Conservation (phyloP, 37 sponge, comb jelly and placozoan species). For the Lycopodina hypogea region DNA sequence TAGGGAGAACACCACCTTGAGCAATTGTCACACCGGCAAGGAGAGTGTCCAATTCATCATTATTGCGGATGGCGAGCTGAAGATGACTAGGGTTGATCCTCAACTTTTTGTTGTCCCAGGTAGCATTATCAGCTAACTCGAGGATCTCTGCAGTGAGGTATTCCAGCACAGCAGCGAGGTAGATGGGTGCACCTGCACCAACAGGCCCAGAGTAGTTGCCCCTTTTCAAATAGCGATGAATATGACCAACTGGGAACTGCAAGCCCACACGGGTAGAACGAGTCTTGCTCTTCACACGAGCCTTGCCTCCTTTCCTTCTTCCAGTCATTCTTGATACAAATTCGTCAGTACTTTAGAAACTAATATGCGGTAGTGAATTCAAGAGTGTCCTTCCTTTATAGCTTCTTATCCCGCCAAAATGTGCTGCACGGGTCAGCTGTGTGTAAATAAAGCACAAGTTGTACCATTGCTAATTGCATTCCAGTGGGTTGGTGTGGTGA, state of each 20-base stretch:
- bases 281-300: constrained; percentile 91
- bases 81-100: constrained; percentile 99
- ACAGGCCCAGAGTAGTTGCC: constrained; percentile 94
- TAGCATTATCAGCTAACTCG: constrained; percentile 99
- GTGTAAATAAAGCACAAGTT: too few species aligned
- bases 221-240: constrained; percentile 86
- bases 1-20: constrained; percentile 98
- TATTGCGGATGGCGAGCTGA: constrained; percentile 97
- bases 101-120: constrained; percentile 99
- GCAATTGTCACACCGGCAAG: constrained; percentile 97
- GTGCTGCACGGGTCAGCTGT: too few species aligned
- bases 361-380: too few species aligned
- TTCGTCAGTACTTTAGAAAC: too few species aligned
- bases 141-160: constrained; percentile 99
- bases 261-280: constrained; percentile 97
- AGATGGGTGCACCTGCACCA: constrained; percentile 98
- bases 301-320: constrained; percentile 99
- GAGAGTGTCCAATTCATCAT: constrained; percentile 99
- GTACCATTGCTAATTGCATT: too few species aligned
- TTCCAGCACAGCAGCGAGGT: constrained; percentile 99
- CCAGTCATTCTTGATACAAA: constrained; percentile 99
- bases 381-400: too few species aligned
- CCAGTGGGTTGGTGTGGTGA: too few species aligned
- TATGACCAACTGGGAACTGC: constrained; percentile 98
- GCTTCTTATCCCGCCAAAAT: constrained; percentile 14